A percentile compares a stretch with the other conserved stretches of the same genome.
These are phyloP conservation scores for Mobula hypostoma DNA, from an alignment of 2,113 vertebrate genomes.

Conservation along the genomic window DNA sequence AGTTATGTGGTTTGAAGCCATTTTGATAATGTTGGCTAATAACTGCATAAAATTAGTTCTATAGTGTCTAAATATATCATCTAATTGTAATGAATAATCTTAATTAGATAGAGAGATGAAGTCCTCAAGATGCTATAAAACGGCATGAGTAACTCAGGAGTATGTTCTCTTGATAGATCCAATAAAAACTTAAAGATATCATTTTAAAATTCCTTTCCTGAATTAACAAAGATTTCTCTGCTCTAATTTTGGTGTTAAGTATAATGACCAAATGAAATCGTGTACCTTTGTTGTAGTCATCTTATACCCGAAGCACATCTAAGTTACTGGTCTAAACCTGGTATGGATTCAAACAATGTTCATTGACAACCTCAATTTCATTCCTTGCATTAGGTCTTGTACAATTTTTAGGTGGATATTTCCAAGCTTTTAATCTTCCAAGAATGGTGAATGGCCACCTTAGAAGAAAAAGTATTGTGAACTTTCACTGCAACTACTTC, in stretches of 20 bases:
- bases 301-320: too few relatives aligned
- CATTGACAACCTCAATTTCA: neutral
- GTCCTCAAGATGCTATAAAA: neutral
- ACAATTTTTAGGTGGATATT: neutral
- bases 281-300: neutral
- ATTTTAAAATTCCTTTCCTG: neutral
- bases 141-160: neutral
- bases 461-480: neutral
- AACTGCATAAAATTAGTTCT: neutral
- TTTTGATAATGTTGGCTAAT: neutral
- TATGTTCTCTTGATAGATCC: neutral
- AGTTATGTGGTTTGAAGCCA: neutral
- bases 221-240: neutral
- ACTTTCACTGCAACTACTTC: neutral
- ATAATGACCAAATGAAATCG: constrained; percentile 1
- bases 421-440: neutral
- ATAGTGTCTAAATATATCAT: neutral
- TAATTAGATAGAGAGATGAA: neutral
- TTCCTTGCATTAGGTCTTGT: constrained; percentile 2
- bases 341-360: too few relatives aligned
- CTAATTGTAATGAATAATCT: neutral
- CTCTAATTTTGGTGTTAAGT: neutral
- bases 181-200: neutral
- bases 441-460: neutral
- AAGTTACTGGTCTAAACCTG: neutral